phyloP scores from a whole-genome alignment of 2,113 vertebrate species.

The Zeus faber region DNA sequence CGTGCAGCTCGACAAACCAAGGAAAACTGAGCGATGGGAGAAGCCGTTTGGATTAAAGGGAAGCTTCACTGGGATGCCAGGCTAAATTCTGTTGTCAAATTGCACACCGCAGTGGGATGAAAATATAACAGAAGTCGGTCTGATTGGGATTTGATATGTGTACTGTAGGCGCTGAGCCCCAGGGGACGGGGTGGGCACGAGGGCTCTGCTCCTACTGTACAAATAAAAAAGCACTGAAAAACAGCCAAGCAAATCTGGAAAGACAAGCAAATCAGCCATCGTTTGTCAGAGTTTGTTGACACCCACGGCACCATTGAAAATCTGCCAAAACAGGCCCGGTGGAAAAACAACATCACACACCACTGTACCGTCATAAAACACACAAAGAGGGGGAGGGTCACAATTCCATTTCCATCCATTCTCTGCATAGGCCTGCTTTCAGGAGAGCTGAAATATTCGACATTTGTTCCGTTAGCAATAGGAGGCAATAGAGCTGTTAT shows the following conservation, averaged over 20 bases:
- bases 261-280: background rate
- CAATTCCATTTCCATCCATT: too few species aligned
- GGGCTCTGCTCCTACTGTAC: background rate
- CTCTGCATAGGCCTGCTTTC: background rate
- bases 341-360: background rate
- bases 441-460: background rate
- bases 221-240: background rate
- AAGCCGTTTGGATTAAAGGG: too few species aligned
- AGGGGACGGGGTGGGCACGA: constrained; percentile 48
- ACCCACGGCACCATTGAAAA: constrained; percentile 35
- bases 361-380: too few species aligned
- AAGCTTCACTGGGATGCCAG: too few species aligned
- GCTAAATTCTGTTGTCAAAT: too few species aligned
- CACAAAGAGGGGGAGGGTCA: background rate
- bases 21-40: too few species aligned
- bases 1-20: too few species aligned
- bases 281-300: background rate
- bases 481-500: constrained; percentile 58
- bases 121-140: too few species aligned
- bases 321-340: constrained; percentile 39
- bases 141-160: background rate
- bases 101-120: too few species aligned
- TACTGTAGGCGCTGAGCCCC: constrained; percentile 9
- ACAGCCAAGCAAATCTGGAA: background rate
- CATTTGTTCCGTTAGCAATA: constrained; percentile 28